These are phyloP conservation scores for Nansenia antarctica DNA, from an alignment of 2,113 vertebrate species.

Conservation along the genomic window DNA sequence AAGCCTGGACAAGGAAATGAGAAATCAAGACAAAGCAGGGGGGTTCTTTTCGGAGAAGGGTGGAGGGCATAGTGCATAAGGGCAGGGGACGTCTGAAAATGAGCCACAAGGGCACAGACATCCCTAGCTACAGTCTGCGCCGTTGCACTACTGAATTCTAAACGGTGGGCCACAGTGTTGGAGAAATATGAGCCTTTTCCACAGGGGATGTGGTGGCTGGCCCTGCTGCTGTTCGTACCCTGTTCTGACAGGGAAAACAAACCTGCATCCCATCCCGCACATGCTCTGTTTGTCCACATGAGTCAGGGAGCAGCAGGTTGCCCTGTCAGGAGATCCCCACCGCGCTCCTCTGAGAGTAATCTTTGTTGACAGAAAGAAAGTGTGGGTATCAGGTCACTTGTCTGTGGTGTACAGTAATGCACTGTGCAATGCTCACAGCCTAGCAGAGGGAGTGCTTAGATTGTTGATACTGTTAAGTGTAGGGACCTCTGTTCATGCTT, in stretches of 20 bases:
- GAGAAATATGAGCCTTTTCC: slow-evolving; percentile 62
- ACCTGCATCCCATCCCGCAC: slow-evolving; percentile 58
- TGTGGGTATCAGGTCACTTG: slow-evolving; percentile 73
- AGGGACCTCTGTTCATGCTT: slow-evolving; percentile 46
- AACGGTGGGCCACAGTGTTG: slow-evolving; percentile 51
- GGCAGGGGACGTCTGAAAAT: slow-evolving; percentile 54
- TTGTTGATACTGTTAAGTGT: slow-evolving; percentile 49
- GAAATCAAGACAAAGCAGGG: slow-evolving; percentile 64
- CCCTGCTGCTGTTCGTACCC: slow-evolving; percentile 68
- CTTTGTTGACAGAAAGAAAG: slow-evolving; percentile 76
- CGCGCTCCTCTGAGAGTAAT: slow-evolving; percentile 67
- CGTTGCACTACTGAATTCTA: slow-evolving; percentile 45
- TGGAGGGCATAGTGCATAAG: slow-evolving; percentile 48
- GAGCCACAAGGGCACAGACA: slow-evolving; percentile 46
- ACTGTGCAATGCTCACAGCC: slow-evolving; percentile 44
- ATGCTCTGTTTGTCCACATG: slow-evolving; percentile 60
- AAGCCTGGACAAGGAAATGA: slow-evolving; percentile 62
- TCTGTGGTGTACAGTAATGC: slow-evolving; percentile 63
- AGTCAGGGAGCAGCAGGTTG: slow-evolving; percentile 68
- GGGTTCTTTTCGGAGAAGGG: slow-evolving; percentile 50
- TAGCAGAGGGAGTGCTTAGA: slow-evolving; percentile 49
- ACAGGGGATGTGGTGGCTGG: slow-evolving; percentile 52
- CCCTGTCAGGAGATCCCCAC: slow-evolving; percentile 62
- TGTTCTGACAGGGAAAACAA: slow-evolving; percentile 67
- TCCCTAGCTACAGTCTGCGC: slow-evolving; percentile 47